Evolutionary conservation across 2,888 invertebrate species (phyloP), one percentile per base, ranked within the genome.

Genomic region (Orchestes rusci): DNA sequence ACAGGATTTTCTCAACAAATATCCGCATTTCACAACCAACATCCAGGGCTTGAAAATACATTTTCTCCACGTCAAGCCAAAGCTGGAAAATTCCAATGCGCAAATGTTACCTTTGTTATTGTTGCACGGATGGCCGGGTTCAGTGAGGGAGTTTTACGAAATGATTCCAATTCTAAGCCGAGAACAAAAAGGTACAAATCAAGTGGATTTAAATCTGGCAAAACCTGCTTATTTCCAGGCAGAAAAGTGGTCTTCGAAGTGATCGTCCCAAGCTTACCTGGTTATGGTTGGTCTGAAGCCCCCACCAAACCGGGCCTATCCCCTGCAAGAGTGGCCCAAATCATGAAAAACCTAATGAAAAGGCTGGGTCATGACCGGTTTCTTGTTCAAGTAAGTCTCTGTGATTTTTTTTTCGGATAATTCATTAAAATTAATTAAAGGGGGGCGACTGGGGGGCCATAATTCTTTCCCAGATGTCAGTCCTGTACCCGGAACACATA

Each of bases 91-190:
- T n/a, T n/a, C n/a, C n/a, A n/a, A n/a, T n/a, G 51, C 33, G 53
- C 73, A 73, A 56, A 73, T 78, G 1, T 54, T 82, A 1, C 86
- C 88, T 0, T 58, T 89, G 1, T 65, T 88, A 3, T 56, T 93
- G 34, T 67, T 86, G 13, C 92, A 94, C 62, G 93, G 93, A 28
- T 93, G 93, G 93, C 91, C 92, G 0, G 89, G 91, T 0, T 87
- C 87, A 0, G 74, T 90, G 2, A 72, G 81, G 12, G 92, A 93
- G 68, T 91, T 90, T 66, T 83, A 84, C 59, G 80, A 80, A 42
- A 66, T 86, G 0, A 80, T 88, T 38, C 85, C 86, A 0, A 60
- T 76, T 33, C 68, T 89, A n/a, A 80, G 75, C 0, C 70, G 69
- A 1, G 71, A 71, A 0, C 68, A 70, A 35, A 59, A 67, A 0